A percentile compares a stretch with the other conserved stretches of the same genome.
Evolutionary conservation across 2,797 vertebrate genomes (phyloP).

Genomic region (Vultur gryphus): DNA sequence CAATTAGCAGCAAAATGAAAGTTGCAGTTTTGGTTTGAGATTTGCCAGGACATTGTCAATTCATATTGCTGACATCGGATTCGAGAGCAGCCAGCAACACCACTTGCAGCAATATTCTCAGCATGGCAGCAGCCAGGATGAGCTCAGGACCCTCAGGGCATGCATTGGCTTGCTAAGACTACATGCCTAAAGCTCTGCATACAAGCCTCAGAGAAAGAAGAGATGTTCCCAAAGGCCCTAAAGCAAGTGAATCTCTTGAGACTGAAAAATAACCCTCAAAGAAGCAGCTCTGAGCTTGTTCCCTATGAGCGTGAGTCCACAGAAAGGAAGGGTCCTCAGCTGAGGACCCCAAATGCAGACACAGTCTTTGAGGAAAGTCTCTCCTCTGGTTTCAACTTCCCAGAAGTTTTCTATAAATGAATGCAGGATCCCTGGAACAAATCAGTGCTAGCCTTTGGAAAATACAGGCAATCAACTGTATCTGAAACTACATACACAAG

Average conservation of each 20-base stretch:
- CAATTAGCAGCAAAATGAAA: constrained; percentile 39
- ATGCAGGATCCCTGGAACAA: background rate
- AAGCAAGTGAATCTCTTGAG: background rate
- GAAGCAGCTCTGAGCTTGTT: background rate
- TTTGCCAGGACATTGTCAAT: background rate
- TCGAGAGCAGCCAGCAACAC: fast-evolving
- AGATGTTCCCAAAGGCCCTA: background rate
- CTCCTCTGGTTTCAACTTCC: background rate
- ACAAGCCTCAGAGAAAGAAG: background rate
- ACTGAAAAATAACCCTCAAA: background rate
- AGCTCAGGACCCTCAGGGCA: background rate
- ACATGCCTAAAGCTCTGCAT: background rate
- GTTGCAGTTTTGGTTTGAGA: background rate
- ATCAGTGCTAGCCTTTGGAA: background rate
- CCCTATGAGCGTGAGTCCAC: fast-evolving
- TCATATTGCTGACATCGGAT: background rate
- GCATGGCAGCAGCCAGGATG: fast-evolving
- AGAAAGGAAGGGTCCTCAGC: background rate
- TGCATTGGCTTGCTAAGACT: background rate
- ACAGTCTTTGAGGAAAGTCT: background rate
- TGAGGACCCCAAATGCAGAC: background rate
- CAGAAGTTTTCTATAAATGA: background rate
- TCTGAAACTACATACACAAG: background rate
- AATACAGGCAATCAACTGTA: background rate
- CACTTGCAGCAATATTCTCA: background rate